Evolutionary conservation across 1,140 invertebrate genomes (phyloP), one percentile per base, ranked within the genome.

Genomic region (Melanaphis sacchari): DNA sequence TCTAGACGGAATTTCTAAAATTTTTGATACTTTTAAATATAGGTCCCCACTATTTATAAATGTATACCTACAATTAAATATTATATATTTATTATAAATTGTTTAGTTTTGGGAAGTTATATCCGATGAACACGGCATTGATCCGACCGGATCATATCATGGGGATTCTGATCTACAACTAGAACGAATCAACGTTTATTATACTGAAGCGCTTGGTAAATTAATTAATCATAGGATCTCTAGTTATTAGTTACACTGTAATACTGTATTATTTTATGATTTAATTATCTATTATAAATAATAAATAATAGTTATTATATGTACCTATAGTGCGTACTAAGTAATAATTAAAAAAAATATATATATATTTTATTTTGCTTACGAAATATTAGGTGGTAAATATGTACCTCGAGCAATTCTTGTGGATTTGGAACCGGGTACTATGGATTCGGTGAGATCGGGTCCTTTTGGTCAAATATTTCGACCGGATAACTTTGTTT

Each of bases 351-450:
- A 4, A 15, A 31, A 59, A 59, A 59, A 49, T 2, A 49, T n/a
- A n/a, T 2, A 59, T 8, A 81, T 21, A 36, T 36, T 31, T 31
- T 31, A 9, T 59, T 31, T 59, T 59, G 18, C 21, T 5, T 5
- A 59, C 36, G 66, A 36, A 81, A 81, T 81, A 18, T 38, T 97
- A 94, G 97, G 97, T 96, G 95, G 93, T n/a, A 85, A 91, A 31
- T 93, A 93, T 93, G 93, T 94, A n/a, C 93, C 97, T 97, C 22
- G 85, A 18, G 24, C 40, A n/a, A 46, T 88, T 98, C 98, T 26
- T 98, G 98, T 94, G 97, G 97, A 98, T 94, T 95, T 97, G 94
- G 97, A 97, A 94, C 97, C 97, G 0, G 97, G 97, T 46, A 97
- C 97, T 22, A 97, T 97, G 97, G 97, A 97, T 94, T 96, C 97